phyloP scores from a whole-genome alignment of 2,888 invertebrate species.

The Ichneumoninae sp. region DNA sequence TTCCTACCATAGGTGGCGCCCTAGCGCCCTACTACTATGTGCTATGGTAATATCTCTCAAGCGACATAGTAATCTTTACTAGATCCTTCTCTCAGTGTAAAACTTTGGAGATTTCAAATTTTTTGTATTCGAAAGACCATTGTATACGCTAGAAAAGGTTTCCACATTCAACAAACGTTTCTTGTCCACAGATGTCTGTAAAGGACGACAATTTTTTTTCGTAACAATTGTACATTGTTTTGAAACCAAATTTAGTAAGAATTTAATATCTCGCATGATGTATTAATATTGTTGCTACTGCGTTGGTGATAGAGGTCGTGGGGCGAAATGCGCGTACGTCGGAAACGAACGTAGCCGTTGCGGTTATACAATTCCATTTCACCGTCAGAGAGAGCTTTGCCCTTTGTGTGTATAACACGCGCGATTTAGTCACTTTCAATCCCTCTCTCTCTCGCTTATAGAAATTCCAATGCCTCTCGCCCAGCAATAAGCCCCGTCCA shows the following conservation, averaged over 20 bases:
- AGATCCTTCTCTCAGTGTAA: too few species aligned
- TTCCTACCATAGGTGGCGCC: too few species aligned
- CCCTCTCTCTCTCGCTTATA: background rate
- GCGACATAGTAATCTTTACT: too few species aligned
- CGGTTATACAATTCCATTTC: constrained; percentile 13
- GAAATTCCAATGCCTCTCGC: constrained; percentile 23
- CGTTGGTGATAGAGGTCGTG: too few species aligned
- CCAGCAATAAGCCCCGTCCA: background rate
- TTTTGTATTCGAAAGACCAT: background rate
- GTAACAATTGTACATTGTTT: background rate
- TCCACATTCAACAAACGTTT: background rate
- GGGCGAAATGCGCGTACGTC: too few species aligned
- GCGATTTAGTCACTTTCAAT: constrained; percentile 25
- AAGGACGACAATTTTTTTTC: background rate
- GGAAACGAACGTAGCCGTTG: constrained; percentile 4
- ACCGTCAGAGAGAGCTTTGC: constrained; percentile 5
- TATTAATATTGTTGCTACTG: background rate
- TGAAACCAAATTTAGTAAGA: background rate
- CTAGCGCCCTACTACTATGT: too few species aligned
- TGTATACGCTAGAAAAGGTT: background rate
- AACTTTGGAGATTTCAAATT: too few species aligned
- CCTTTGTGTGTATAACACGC: constrained; percentile 20
- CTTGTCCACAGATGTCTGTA: background rate
- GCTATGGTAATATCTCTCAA: too few species aligned
- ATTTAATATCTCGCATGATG: background rate